Percentiles rank a stretch among this genome's conserved stretches.
These are phyloP conservation scores for Proisotoma minuta DNA, from an alignment of 2,888 invertebrate species.

Conservation along the genomic window DNA sequence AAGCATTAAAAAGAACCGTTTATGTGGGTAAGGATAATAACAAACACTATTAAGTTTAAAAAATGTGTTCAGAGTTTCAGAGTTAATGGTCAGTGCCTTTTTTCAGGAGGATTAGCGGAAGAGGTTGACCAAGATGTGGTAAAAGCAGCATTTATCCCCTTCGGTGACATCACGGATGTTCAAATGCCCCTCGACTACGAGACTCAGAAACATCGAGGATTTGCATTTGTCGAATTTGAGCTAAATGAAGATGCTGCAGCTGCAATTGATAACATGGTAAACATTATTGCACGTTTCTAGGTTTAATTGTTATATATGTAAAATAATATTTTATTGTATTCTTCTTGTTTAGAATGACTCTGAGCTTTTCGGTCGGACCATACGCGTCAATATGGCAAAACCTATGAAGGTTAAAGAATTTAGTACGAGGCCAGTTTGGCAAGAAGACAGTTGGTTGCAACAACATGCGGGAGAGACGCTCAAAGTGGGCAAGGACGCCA, in stretches of 20 bases:
- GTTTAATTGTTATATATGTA: background rate
- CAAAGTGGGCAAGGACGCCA: constrained; percentile 48
- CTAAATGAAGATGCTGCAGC: constrained; percentile 95
- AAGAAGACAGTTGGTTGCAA: constrained; percentile 96
- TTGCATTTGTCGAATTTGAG: constrained; percentile 98
- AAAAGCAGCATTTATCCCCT: constrained; percentile 95
- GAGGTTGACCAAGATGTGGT: constrained; percentile 95
- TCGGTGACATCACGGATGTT: constrained; percentile 96
- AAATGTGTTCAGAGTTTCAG: background rate
- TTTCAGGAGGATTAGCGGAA: constrained; percentile 72
- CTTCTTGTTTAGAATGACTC: constrained; percentile 75
- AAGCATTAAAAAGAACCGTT: constrained; percentile 64
- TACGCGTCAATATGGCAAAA: constrained; percentile 93
- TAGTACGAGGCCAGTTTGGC: constrained; percentile 92
- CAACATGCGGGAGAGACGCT: constrained; percentile 91
- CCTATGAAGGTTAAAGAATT: constrained; percentile 96
- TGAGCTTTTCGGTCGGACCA: constrained; percentile 92
- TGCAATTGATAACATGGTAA: constrained; percentile 97
- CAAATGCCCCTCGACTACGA: constrained; percentile 98
- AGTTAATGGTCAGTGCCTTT: background rate
- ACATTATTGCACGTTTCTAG: constrained; percentile 24
- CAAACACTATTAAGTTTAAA: background rate
- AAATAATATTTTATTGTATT: background rate
- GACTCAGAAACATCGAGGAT: constrained; percentile 94
- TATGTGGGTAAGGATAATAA: constrained; percentile 70